Conservation (phyloP, 2,113 vertebrate genomes). For the Phalacrocorax carbo region DNA sequence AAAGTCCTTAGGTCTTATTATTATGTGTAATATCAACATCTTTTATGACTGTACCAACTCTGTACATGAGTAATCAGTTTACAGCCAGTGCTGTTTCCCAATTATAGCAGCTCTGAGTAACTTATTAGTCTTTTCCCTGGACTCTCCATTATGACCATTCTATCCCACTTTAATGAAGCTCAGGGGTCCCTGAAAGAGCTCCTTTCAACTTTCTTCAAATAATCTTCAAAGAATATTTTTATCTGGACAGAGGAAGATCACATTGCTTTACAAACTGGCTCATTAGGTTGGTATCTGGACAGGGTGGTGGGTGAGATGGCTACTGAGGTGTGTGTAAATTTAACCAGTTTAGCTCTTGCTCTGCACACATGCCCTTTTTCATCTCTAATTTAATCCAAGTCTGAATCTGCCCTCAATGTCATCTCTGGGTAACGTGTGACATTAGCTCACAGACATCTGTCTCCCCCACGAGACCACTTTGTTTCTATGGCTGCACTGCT, state of each 20-base stretch:
- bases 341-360: neutral
- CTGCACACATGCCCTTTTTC: neutral
- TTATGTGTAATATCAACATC: neutral
- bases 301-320: neutral
- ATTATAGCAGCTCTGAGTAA: neutral
- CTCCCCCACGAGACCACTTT: neutral
- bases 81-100: neutral
- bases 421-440: neutral
- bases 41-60: neutral
- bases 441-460: neutral
- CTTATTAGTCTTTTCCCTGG: neutral
- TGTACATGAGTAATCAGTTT: neutral
- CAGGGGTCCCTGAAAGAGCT: neutral
- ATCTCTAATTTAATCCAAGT: neutral
- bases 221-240: neutral
- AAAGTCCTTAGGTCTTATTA: neutral
- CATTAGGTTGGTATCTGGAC: neutral
- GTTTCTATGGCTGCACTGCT: neutral
- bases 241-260: neutral
- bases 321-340: neutral
- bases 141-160: neutral
- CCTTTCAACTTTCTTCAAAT: neutral
- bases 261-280: neutral
- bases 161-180: neutral
- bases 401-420: neutral